Percentiles rank a stretch among this genome's conserved stretches.
Evolutionary conservation across 2,113 vertebrate species (phyloP).

Genomic region (Leptosomus discolor): DNA sequence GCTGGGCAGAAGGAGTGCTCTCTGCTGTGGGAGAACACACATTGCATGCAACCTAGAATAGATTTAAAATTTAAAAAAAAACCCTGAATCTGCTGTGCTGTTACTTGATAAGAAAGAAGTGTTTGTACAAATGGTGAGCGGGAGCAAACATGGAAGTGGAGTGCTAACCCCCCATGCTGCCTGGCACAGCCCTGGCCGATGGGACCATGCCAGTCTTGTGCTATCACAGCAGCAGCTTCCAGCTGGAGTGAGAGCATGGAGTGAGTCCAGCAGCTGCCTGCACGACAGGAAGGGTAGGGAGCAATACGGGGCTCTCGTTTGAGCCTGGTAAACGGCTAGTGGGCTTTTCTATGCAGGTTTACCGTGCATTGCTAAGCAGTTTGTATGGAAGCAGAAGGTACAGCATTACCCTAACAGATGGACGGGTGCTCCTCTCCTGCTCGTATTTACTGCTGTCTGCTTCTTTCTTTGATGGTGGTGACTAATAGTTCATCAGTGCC

Average conservation of each 20-base stretch:
- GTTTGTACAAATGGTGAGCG: not conserved
- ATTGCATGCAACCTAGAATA: not conserved
- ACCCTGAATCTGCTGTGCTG: not conserved
- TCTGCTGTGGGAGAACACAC: not conserved
- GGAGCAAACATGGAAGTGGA: not conserved
- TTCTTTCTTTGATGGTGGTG: slow-evolving; percentile 49
- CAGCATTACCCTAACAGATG: not conserved
- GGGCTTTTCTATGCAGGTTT: not conserved
- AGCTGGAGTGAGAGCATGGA: not conserved
- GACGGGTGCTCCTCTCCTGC: not conserved
- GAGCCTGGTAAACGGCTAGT: not conserved
- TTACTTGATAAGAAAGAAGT: not conserved
- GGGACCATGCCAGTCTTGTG: not conserved
- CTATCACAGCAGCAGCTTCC: not conserved
- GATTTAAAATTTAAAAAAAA: not conserved
- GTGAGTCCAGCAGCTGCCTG: fast-evolving
- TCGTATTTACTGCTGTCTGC: not conserved
- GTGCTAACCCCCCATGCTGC: not conserved
- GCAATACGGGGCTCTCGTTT: fast-evolving
- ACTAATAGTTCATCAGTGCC: slow-evolving; percentile 58
- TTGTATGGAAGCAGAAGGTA: not conserved
- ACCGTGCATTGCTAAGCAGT: not conserved
- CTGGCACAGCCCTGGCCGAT: not conserved
- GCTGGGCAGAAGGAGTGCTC: not conserved
- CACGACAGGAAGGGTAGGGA: not conserved